A percentile compares a stretch with the other conserved stretches of the same genome.
These are phyloP conservation scores for Copsychus sechellarum DNA, from an alignment of 2,113 vertebrate genomes.

Conservation along the genomic window DNA sequence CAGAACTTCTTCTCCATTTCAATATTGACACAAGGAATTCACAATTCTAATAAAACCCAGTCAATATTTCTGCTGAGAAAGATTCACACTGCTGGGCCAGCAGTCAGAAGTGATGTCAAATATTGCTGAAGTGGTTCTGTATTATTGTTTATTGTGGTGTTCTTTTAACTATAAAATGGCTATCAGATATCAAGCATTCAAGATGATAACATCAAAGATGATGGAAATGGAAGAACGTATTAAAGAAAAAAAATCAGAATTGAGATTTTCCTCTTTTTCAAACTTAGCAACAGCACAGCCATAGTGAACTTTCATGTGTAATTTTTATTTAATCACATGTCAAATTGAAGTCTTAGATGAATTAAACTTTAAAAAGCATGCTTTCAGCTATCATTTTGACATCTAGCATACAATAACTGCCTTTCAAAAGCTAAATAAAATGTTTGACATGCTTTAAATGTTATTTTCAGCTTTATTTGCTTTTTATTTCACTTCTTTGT, in stretches of 20 bases:
- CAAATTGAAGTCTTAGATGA: conserved; percentile 41
- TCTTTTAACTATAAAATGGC: background rate
- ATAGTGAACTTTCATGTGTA: conserved; percentile 13
- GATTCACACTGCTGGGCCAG: background rate
- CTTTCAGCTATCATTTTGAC: conserved; percentile 61
- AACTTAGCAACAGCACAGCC: background rate
- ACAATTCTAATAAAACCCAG: background rate
- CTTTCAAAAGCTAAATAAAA: conserved; percentile 69
- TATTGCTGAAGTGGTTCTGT: background rate
- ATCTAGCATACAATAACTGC: conserved; percentile 65
- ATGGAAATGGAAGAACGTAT: background rate
- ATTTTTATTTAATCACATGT: conserved; percentile 61
- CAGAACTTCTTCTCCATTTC: background rate
- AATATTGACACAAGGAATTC: background rate
- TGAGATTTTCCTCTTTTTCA: background rate
- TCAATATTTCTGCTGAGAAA: background rate
- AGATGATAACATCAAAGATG: background rate
- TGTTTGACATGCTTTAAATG: conserved; percentile 61
- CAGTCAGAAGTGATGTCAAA: background rate
- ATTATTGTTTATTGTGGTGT: background rate
- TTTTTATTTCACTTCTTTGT: conserved; percentile 57
- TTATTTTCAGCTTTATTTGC: conserved; percentile 62
- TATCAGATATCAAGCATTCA: background rate
- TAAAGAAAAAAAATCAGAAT: background rate
- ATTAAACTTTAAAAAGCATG: conserved; percentile 65